Base-by-base conservation (phyloP, 2,797 vertebrate species). In the Peromyscus melanophrys region DNA sequence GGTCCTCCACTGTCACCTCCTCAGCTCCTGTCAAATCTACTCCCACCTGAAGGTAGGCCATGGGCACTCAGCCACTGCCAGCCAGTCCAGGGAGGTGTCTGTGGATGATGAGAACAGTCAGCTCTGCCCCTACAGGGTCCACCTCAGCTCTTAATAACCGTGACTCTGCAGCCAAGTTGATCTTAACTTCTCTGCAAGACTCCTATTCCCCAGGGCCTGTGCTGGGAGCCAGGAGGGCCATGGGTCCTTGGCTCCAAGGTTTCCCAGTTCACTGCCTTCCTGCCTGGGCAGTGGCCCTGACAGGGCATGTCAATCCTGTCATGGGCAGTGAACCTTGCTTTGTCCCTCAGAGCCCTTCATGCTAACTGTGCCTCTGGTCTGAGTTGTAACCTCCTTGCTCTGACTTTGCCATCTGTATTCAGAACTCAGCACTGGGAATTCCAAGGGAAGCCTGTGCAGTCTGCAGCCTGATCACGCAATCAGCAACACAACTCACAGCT, bases 401-500 rank as follows among this genome's bases (percentile, higher is more conserved):
- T 12, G n/a, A 29, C 49, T 21, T 85, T 6, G 27, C 25, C 61
- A 1, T 85, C 85, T 37, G 23, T 2, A 34, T 23, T 63, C 92
- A 55, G 52, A 49, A 37, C 4, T 1, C 23, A 2, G 85, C 31
- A 13, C 43, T 19, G 27, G 0, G 83, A 57, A 31, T 55, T 14
- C 52, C 59, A 12, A 0, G 29, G 29, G 27, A 76, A 23, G 17
- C 61, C n/a, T 0, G 25, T 61, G 16, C 80, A 16, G 49, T 1
- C 3, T 61, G 31, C 75, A 83, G 61, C 25, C n/a, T 9, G 31
- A 34, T 17, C 40, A 3, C 31, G 1, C 8, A 37, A 37, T 85
- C 78, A 12, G 40, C 69, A 52, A 55, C 0, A 3, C 16, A 25
- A 23, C 4, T 31, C 16, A 0, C 2, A 3, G 12, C 65, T 65